Evolutionary conservation across 2,888 invertebrate genomes (phyloP).

Genomic region (Osmoderma eremita): DNA sequence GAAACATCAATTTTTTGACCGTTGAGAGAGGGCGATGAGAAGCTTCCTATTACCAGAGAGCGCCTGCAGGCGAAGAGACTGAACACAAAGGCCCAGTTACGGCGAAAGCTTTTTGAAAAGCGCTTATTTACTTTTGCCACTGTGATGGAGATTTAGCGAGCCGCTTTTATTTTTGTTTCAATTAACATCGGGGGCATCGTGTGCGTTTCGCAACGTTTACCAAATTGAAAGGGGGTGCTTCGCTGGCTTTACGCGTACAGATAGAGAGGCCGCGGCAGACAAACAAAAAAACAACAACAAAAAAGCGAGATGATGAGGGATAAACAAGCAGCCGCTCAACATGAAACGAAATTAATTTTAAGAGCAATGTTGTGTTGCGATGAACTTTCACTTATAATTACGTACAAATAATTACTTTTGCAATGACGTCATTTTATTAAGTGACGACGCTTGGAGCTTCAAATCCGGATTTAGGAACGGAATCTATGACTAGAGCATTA

Average conservation of each 20-base stretch:
- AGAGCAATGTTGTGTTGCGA: constrained; percentile 35
- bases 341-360: constrained; percentile 36
- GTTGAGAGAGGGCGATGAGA: too few relatives aligned
- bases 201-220: constrained; percentile 24
- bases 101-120: constrained; percentile 11
- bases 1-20: too few relatives aligned
- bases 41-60: too few relatives aligned
- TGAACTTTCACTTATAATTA: constrained; percentile 37
- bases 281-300: background rate
- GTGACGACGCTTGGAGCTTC: background rate
- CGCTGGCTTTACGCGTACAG: constrained; percentile 12
- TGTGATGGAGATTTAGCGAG: constrained; percentile 21
- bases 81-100: too few relatives aligned
- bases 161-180: constrained; percentile 34
- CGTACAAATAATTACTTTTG: constrained; percentile 32
- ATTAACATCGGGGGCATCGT: constrained; percentile 15
- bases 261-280: background rate
- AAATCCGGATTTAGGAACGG: background rate
- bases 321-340: constrained; percentile 18
- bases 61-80: too few relatives aligned
- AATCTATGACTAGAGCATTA: too few relatives aligned
- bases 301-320: constrained; percentile 4
- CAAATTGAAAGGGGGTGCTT: constrained; percentile 17
- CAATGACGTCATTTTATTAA: constrained; percentile 30
- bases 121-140: constrained; percentile 31